Percentiles rank a stretch among this genome's conserved stretches.
Conservation (phyloP, 2,113 vertebrate species). For the Stigmatopora nigra region DNA sequence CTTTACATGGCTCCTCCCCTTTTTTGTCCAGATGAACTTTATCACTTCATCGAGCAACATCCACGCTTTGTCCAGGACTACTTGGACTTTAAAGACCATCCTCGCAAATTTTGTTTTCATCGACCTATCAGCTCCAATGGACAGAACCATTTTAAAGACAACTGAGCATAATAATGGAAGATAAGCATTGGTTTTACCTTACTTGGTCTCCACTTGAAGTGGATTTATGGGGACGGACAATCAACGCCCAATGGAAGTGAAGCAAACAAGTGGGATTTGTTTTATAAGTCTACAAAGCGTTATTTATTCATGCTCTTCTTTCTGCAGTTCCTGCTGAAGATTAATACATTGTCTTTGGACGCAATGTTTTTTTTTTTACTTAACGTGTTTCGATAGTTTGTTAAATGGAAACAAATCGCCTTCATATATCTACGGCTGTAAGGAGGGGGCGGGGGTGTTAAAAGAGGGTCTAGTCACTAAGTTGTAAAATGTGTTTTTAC, state of each 20-base stretch:
- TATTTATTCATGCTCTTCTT: not conserved
- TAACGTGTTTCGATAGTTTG: not conserved
- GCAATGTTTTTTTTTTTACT: not conserved
- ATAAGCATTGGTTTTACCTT: not conserved
- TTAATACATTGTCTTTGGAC: not conserved
- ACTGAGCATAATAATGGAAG: not conserved
- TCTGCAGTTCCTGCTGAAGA: not conserved
- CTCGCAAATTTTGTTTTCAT: constrained; percentile 18
- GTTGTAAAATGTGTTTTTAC: constrained; percentile 1
- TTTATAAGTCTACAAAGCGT: not conserved
- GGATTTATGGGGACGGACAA: not conserved
- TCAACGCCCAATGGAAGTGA: not conserved
- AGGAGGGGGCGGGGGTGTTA: not conserved
- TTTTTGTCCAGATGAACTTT: constrained; percentile 71
- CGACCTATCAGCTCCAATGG: constrained; percentile 72
- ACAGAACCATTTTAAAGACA: constrained; percentile 38
- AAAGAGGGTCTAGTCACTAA: not conserved
- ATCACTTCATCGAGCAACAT: constrained; percentile 64
- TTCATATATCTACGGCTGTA: not conserved
- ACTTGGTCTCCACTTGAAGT: not conserved
- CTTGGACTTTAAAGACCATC: constrained; percentile 65
- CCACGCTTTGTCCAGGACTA: constrained; percentile 77
- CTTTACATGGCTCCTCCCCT: not conserved
- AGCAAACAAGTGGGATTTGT: not conserved
- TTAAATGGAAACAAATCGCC: not conserved